Base-by-base conservation (phyloP, 1,140 invertebrate genomes). In the Antheraea pernyi region DNA sequence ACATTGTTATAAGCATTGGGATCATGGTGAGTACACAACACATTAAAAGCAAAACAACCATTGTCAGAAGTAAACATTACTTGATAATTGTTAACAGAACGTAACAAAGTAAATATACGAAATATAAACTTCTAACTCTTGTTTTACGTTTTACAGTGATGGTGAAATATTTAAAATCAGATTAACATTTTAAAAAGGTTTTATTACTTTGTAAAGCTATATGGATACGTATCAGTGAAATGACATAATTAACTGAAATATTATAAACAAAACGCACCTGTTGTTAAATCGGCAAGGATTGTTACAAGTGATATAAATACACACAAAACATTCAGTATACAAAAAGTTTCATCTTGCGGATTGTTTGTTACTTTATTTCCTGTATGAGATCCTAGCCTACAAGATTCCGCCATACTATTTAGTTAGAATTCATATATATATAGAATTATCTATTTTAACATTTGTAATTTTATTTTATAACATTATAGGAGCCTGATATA, bases 241-340 rank as follows among this genome's bases (percentile, higher is more conserved):
- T 53, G 13, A 53, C 0, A 11, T 13, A 16, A 16, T 53, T 13
- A 53, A 53, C 0, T 16, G 11, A 1, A 53, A 13, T 53, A 16
- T 2, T 16, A 67, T 19, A 53, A 46, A 16, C 19, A 68, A 48
- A 48, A 77, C 78, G 30, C 65, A 91, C 89, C 89, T 78, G 89
- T 92, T 53, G 89, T 89, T 67, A 90, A 82, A 82, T 92, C 89
- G 0, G 89, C 89, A 71, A 92, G 82, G 73, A 92, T 91, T 30
- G 87, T 86, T 48, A 92, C 85, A 65, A 92, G 80, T 19, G 89
- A 91, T 81, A 92, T 89, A 80, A 92, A 92, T 46, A 92, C 87
- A 83, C 89, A 89, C 42, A 92, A 79, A 72, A 91, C 88, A 79
- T 88, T 88, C 62, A 91, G 81, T 71, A 90, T 79, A 85, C 87